phyloP scores from a whole-genome alignment of 1,140 invertebrate species.

The Nebria ingens region DNA sequence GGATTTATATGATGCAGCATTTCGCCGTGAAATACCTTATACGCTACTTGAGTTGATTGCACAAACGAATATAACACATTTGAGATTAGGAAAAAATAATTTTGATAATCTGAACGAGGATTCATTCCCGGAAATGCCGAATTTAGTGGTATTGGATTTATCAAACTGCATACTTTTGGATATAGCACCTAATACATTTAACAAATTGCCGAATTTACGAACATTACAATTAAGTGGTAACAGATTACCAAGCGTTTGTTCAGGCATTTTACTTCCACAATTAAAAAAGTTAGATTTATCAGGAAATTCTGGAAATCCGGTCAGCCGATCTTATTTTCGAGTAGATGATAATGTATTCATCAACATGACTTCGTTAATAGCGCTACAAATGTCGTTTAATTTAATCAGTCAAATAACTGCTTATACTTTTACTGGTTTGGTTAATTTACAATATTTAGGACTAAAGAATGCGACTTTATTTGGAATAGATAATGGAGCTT shows the following conservation, averaged over 20 bases:
- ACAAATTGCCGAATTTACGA: slow-evolving; percentile 36
- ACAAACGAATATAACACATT: slow-evolving; percentile 35
- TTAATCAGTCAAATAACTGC: slow-evolving; percentile 36
- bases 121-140: slow-evolving; percentile 40
- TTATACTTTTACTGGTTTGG: slow-evolving; percentile 37
- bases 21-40: slow-evolving; percentile 36
- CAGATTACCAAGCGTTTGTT: slow-evolving; percentile 36
- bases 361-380: slow-evolving; percentile 22
- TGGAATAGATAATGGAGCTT: slow-evolving; percentile 35
- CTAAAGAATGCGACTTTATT: slow-evolving; percentile 41
- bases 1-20: slow-evolving; percentile 40
- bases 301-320: slow-evolving; percentile 33
- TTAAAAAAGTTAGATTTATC: slow-evolving; percentile 39
- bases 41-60: slow-evolving; percentile 37
- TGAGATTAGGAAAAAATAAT: slow-evolving; percentile 41
- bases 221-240: slow-evolving; percentile 38
- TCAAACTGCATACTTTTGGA: slow-evolving; percentile 32
- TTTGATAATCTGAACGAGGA: slow-evolving; percentile 39
- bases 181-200: slow-evolving; percentile 30
- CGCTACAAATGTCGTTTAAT: slow-evolving; percentile 35
- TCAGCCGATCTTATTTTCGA: slow-evolving; percentile 35
- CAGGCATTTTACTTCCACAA: slow-evolving; percentile 35
- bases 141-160: slow-evolving; percentile 39
- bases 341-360: slow-evolving; percentile 26
- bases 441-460: slow-evolving; percentile 36